These are phyloP conservation scores for Fulica atra DNA, from an alignment of 2,113 vertebrate genomes.

Conservation along the genomic window DNA sequence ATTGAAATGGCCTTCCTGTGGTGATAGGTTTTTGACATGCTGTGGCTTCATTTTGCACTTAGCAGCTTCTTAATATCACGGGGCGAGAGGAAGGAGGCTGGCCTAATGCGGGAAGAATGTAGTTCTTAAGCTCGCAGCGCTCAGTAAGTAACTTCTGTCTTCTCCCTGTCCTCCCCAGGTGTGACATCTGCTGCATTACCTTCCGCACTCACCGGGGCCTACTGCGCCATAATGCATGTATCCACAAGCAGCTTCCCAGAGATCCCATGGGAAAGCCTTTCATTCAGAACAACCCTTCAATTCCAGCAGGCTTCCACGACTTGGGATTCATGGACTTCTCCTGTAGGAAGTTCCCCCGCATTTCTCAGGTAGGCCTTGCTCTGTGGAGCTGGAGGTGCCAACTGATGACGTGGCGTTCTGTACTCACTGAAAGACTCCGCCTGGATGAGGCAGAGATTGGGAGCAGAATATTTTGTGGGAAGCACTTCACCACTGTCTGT, in stretches of 20 bases:
- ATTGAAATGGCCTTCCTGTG: not conserved
- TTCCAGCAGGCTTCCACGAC: conserved; percentile 95
- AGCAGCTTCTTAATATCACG: not conserved
- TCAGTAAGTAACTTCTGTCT: not conserved
- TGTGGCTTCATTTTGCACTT: not conserved
- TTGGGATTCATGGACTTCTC: conserved; percentile 98
- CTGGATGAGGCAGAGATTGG: not conserved
- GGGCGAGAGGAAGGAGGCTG: not conserved
- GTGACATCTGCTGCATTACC: conserved; percentile 92
- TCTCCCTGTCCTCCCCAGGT: conserved; percentile 76
- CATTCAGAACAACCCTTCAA: conserved; percentile 97
- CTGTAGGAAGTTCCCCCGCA: conserved; percentile 93
- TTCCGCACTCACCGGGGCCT: conserved; percentile 93
- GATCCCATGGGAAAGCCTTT: conserved; percentile 91
- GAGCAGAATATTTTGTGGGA: not conserved
- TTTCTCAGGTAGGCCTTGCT: conserved; percentile 87
- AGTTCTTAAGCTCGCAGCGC: not conserved
- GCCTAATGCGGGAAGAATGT: not conserved
- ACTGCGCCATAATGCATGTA: conserved; percentile 90
- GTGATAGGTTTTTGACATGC: not conserved
- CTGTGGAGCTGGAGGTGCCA: not conserved
- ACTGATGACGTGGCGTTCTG: not conserved
- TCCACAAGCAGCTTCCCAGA: conserved; percentile 93
- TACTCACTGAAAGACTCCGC: not conserved
- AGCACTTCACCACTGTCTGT: not conserved